Evolutionary conservation across 1,140 invertebrate species (phyloP), one percentile per base, ranked within the genome.

Genomic region (Papilio helenus): DNA sequence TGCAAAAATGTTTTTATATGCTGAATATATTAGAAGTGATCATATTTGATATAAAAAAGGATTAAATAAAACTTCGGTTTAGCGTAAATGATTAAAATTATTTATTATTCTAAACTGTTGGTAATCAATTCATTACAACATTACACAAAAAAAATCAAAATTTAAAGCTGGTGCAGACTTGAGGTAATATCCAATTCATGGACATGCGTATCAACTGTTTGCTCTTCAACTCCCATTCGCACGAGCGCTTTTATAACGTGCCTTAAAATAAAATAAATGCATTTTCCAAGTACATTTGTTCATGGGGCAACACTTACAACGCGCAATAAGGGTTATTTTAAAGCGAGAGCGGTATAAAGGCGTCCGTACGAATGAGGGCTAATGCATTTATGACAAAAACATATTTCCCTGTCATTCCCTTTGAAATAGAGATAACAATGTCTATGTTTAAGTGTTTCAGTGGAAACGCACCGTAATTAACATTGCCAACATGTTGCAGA

Each of bases 111-210:
- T 78, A 79, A 34, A 82, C 71, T 81, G 83, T 79, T 81, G 79
- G 80, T 86, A 86, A 79, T 80, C 82, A 84, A 84, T 74, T 44
- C 23, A 77, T 74, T 78, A 65, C 42, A 55, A 72, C 16, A 76
- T 51, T 58, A 79, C 81, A 81, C 71, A 83, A 81, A 80, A 87
- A 74, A 74, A 18, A 55, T 80, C 29, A 83, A 84, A 87, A 86
- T 86, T 92, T 92, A 92, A 92, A 92, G 89, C 90, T 90, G 89
- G 80, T 72, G 83, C 85, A 89, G 89, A 90, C 86, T 90, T 89
- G 46, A 79, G 68, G 68, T 76, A 80, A 72, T 61, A 68, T 76
- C 71, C 71, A 44, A 78, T 78, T 55, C 65, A 55, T 51, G 20
- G 29, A 74, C 65, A 76, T n/a, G 26, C 51, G n/a, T 26, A 58